These are phyloP conservation scores for Pachypanchax playfairii DNA, from an alignment of 2,113 vertebrate species.

Conservation along the genomic window DNA sequence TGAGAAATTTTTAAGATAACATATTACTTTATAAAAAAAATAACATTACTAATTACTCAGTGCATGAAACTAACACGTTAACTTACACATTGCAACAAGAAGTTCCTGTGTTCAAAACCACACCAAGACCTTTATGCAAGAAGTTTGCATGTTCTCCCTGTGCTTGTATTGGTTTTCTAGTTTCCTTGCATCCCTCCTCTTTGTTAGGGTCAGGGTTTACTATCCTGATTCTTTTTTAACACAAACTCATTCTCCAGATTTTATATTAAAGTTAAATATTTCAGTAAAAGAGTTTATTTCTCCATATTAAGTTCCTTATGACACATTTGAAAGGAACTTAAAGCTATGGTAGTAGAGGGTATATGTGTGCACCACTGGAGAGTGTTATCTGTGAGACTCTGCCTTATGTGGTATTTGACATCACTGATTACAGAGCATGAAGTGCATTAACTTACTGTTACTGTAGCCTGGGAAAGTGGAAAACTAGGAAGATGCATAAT, in stretches of 20 bases:
- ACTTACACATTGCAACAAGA: too few species aligned
- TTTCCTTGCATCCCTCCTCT: too few species aligned
- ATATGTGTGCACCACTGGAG: conserved; percentile 17
- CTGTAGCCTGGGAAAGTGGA: conserved; percentile 71
- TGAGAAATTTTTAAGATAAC: too few species aligned
- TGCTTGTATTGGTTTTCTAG: too few species aligned
- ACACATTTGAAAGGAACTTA: conserved; percentile 46
- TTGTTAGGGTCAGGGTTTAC: too few species aligned
- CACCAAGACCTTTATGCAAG: too few species aligned
- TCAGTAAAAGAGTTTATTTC: not conserved
- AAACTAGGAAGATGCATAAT: conserved; percentile 63
- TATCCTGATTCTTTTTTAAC: not conserved
- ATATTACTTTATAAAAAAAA: too few species aligned
- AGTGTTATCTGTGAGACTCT: conserved; percentile 46
- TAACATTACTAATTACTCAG: too few species aligned
- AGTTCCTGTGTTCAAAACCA: too few species aligned
- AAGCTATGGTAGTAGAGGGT: conserved; percentile 30
- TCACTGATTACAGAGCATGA: conserved; percentile 76
- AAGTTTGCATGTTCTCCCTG: too few species aligned
- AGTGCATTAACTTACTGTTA: conserved; percentile 60
- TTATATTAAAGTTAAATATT: too few species aligned
- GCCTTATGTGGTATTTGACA: conserved; percentile 60
- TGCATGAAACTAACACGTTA: too few species aligned
- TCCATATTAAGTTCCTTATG: not conserved
- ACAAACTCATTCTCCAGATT: not conserved